These are phyloP conservation scores for Barypeithes pellucidus DNA, from an alignment of 2,888 invertebrate species.

Conservation along the genomic window DNA sequence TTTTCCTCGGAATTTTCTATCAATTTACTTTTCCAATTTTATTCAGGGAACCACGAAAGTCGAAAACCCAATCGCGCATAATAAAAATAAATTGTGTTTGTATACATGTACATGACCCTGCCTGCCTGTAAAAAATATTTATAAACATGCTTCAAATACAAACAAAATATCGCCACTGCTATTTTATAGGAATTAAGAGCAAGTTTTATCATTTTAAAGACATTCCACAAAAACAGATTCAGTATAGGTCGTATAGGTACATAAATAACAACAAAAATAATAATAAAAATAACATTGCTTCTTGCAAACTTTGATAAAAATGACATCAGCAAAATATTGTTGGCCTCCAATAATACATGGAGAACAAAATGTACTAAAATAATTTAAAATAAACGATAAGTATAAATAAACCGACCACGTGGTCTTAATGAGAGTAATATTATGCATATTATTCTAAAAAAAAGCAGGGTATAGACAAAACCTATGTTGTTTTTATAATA, in stretches of 20 bases:
- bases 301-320: slow-evolving; percentile 12
- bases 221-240: no score
- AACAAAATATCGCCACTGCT: no score
- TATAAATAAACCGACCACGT: slow-evolving; percentile 36
- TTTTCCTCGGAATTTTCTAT: no score
- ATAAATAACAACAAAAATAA: slow-evolving; percentile 13
- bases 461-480: slow-evolving; percentile 22
- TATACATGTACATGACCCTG: not conserved
- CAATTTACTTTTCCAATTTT: no score
- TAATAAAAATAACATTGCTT: not conserved
- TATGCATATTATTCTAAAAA: slow-evolving; percentile 11
- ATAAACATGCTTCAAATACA: not conserved
- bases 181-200: not conserved
- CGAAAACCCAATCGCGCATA: not conserved
- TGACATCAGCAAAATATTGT: slow-evolving; percentile 22
- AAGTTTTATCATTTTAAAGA: no score
- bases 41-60: no score
- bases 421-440: slow-evolving; percentile 13
- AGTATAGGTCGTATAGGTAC: no score
- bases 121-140: slow-evolving; percentile 3
- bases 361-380: slow-evolving; percentile 22
- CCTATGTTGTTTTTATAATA: slow-evolving; percentile 62
- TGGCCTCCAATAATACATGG: not conserved
- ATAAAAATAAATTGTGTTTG: not conserved
- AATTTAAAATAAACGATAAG: slow-evolving; percentile 20